Percentiles rank a stretch among this genome's conserved stretches.
Conservation (phyloP, 1,140 invertebrate species). For the Caenorhabditis inopinata region DNA sequence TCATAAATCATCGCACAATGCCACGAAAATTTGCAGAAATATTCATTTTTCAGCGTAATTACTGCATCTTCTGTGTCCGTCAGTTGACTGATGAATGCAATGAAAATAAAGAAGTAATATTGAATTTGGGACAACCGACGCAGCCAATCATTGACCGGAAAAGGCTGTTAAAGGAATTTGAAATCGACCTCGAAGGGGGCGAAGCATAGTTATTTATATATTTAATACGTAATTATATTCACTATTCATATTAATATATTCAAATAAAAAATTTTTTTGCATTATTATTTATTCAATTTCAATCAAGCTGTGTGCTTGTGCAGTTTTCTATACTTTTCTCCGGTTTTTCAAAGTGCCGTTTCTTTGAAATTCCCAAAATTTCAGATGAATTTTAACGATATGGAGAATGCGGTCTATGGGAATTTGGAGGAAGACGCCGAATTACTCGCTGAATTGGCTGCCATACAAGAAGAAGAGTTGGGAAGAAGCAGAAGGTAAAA, state of each 20-base stretch:
- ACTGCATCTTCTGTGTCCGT: constrained; percentile 29
- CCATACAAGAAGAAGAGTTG: constrained; percentile 43
- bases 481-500: neutral
- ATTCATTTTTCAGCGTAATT: constrained; percentile 28
- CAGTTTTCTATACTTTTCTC: neutral
- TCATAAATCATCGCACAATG: too few relatives aligned
- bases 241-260: constrained; percentile 14
- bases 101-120: constrained; percentile 40
- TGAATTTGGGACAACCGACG: neutral
- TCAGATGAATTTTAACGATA: constrained; percentile 49
- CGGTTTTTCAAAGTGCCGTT: neutral
- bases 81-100: constrained; percentile 36
- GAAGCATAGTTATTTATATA: neutral
- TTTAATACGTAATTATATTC: neutral
- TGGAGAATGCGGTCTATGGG: constrained; percentile 45
- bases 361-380: neutral
- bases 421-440: constrained; percentile 49
- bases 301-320: neutral
- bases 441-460: constrained; percentile 46
- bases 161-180: constrained; percentile 29
- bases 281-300: neutral
- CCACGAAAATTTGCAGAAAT: neutral
- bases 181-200: neutral
- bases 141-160: constrained; percentile 39
- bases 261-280: neutral